A percentile compares a stretch with the other conserved stretches of the same genome.
Conservation (phyloP, 2,797 vertebrate species). For the Muscicapa comitata region DNA sequence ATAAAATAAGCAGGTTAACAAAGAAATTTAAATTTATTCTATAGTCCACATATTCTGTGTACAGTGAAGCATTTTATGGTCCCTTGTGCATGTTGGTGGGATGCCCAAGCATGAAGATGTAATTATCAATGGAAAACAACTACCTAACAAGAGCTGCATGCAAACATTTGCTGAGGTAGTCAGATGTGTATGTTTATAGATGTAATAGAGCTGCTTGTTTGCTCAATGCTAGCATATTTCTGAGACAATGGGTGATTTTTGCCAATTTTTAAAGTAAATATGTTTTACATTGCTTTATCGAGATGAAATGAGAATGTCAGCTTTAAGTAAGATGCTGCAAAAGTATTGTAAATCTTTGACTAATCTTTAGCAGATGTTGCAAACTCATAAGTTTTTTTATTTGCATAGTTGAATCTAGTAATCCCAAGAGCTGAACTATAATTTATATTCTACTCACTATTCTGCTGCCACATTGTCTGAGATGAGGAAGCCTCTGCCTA, state of each 20-base stretch:
- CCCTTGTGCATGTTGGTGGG: neutral
- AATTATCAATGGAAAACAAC: neutral
- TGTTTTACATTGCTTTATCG: neutral
- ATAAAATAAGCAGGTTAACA: neutral
- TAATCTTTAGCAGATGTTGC: conserved; percentile 55
- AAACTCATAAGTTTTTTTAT: conserved; percentile 20
- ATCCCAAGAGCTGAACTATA: conserved; percentile 34
- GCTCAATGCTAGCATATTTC: neutral
- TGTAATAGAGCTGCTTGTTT: neutral
- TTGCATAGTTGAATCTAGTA: neutral
- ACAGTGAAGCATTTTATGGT: neutral
- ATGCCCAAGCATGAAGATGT: neutral
- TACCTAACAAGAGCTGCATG: neutral
- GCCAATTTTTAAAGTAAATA: neutral
- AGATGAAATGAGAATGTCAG: neutral
- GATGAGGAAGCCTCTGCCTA: conserved; percentile 20
- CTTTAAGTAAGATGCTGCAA: neutral
- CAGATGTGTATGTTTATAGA: neutral
- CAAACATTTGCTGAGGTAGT: neutral
- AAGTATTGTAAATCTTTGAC: conserved; percentile 3
- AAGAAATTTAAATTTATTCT: neutral
- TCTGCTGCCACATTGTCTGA: neutral
- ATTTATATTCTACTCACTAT: conserved; percentile 39
- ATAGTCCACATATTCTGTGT: neutral
- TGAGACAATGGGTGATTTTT: neutral